phyloP scores from a whole-genome alignment of 2,113 vertebrate species.

The Sialia sialis region DNA sequence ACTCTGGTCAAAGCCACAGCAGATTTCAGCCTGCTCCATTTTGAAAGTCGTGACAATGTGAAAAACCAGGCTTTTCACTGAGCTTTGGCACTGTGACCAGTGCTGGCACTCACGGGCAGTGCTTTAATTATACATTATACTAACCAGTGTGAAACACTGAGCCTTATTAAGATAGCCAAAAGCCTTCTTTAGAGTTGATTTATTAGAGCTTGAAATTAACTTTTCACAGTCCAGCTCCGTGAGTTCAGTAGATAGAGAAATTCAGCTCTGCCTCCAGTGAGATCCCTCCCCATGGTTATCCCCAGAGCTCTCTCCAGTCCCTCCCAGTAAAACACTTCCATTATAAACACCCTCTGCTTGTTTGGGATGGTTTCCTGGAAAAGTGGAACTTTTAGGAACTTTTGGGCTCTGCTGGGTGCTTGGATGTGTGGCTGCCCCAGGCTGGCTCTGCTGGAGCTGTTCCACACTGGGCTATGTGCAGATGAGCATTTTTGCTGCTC shows the following conservation, averaged over 20 bases:
- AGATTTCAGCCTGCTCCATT: neutral
- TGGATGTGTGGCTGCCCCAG: neutral
- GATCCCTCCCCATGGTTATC: neutral
- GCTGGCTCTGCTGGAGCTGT: neutral
- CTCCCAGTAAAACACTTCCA: neutral
- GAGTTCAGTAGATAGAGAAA: neutral
- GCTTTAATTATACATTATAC: slow-evolving; percentile 38
- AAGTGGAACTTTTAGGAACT: neutral
- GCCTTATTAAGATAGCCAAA: slow-evolving; percentile 33
- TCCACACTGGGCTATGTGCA: neutral
- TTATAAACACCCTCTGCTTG: fast-evolving
- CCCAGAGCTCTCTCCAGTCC: neutral
- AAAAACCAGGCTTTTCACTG: neutral
- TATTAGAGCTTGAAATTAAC: slow-evolving; percentile 61
- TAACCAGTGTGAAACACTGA: slow-evolving; percentile 45
- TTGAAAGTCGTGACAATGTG: neutral
- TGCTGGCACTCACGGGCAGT: neutral
- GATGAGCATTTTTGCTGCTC: neutral
- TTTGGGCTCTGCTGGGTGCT: neutral
- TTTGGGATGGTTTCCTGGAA: neutral
- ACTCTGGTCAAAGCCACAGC: neutral
- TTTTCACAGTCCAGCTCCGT: slow-evolving; percentile 41
- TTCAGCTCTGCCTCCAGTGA: neutral
- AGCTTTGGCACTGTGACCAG: neutral
- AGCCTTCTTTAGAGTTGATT: slow-evolving; percentile 31